These are phyloP conservation scores for Entomyzon cyanotis DNA, from an alignment of 2,113 vertebrate species.

Conservation along the genomic window DNA sequence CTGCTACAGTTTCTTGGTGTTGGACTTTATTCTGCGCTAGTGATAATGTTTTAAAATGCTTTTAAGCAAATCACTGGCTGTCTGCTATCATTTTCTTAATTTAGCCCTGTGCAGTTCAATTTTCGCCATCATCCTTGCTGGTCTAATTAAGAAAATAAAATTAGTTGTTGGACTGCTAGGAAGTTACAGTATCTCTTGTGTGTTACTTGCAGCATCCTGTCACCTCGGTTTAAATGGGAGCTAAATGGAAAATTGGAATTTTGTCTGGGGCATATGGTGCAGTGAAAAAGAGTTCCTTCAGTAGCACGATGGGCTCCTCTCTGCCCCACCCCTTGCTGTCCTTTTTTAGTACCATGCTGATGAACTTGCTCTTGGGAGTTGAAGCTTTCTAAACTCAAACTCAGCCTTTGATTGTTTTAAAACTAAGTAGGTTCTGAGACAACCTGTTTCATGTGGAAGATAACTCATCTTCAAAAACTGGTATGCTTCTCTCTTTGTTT, in stretches of 20 bases:
- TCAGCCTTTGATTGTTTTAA: not conserved
- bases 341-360: not conserved
- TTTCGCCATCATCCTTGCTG: not conserved
- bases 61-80: not conserved
- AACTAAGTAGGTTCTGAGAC: not conserved
- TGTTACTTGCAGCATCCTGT: not conserved
- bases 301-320: not conserved
- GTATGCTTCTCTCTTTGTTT: not conserved
- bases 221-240: rapidly evolving
- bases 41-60: not conserved
- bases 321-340: not conserved
- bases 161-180: not conserved
- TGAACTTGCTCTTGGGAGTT: not conserved
- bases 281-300: not conserved
- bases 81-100: not conserved
- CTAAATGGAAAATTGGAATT: not conserved
- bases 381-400: not conserved
- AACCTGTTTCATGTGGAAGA: not conserved
- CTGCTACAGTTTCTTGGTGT: not conserved
- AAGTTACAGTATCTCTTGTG: not conserved
- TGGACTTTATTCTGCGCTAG: not conserved
- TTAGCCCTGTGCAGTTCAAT: not conserved
- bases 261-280: not conserved
- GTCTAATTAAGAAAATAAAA: not conserved
- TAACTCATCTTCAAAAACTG: not conserved